Evolutionary conservation across 2,113 vertebrate genomes (phyloP).

Genomic region (Herpailurus yagouaroundi): DNA sequence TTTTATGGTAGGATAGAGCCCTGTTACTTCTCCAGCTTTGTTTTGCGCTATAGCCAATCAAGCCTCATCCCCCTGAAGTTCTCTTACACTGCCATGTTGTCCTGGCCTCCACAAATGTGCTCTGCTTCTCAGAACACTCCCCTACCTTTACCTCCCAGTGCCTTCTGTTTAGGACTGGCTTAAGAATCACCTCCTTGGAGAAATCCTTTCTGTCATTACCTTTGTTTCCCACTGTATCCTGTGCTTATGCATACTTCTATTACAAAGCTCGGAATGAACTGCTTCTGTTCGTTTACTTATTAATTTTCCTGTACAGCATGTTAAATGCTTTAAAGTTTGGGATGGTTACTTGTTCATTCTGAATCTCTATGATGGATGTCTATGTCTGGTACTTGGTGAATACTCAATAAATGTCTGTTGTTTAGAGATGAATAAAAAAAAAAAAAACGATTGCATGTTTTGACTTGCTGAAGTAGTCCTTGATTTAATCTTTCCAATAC

Average conservation of each 20-base stretch:
- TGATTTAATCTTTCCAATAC: not conserved
- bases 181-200: not conserved
- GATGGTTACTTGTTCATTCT: not conserved
- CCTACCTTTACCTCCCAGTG: not conserved
- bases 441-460: not conserved
- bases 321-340: not conserved
- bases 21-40: not conserved
- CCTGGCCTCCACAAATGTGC: not conserved
- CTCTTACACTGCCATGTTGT: not conserved
- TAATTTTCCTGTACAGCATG: not conserved
- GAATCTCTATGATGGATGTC: not conserved
- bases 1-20: not conserved
- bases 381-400: not conserved
- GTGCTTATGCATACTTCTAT: not conserved
- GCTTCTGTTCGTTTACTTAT: not conserved
- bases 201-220: not conserved
- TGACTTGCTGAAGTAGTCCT: not conserved
- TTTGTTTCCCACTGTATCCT: not conserved
- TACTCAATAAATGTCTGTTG: not conserved
- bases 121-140: not conserved
- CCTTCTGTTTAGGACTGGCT: not conserved
- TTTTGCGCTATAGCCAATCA: no score
- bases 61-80: not conserved
- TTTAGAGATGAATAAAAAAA: not conserved
- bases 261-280: not conserved